A percentile compares a stretch with the other conserved stretches of the same genome.
Conservation (phyloP, 2,797 vertebrate genomes). For the Clarias pachynema region DNA sequence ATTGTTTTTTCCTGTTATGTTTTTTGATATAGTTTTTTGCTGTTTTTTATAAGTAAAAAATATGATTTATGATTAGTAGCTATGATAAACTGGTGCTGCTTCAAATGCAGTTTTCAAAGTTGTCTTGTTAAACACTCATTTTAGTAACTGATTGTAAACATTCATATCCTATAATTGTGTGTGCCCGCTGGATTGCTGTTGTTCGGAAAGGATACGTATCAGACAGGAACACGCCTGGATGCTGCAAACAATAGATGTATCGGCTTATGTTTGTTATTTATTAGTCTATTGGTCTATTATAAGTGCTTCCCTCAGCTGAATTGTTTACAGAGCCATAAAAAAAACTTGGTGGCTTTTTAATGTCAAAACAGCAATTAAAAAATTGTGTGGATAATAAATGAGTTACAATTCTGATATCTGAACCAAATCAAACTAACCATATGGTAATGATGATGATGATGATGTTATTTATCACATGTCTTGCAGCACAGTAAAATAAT, state of each 20-base stretch:
- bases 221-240: constrained; percentile 62
- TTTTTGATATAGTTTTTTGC: not conserved
- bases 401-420: not conserved
- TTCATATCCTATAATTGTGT: constrained; percentile 33
- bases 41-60: not conserved
- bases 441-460: no score
- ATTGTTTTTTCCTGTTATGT: not conserved
- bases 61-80: not conserved
- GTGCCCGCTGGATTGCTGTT: constrained; percentile 57
- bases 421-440: not conserved
- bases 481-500: no score
- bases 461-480: no score
- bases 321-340: not conserved
- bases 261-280: constrained; percentile 56
- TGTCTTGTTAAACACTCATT: constrained; percentile 13
- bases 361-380: constrained; percentile 32
- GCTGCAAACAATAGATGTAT: constrained; percentile 69
- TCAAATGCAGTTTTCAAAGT: not conserved
- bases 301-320: not conserved
- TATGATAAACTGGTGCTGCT: not conserved
- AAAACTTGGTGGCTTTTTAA: not conserved
- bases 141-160: constrained; percentile 30
- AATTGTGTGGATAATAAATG: not conserved
- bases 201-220: constrained; percentile 66
- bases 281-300: constrained; percentile 45